Base-by-base conservation (phyloP, 2,797 vertebrate genomes). In the Chrosomus eos region DNA sequence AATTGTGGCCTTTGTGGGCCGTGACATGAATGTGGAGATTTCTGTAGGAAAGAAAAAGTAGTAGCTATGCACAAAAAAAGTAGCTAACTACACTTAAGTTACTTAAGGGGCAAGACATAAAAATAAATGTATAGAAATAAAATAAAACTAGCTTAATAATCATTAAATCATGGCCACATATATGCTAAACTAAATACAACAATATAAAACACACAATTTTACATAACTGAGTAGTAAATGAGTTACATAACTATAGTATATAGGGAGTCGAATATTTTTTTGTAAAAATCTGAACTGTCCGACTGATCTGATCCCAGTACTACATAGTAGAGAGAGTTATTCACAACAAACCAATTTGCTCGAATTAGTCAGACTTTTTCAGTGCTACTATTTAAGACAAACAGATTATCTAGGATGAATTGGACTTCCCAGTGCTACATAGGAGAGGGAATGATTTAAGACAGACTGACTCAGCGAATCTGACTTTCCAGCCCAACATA, bases 1-100 rank as follows among this genome's bases (percentile, higher is more conserved):
- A 45, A 75, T 58, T 62, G 40, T 64, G 81, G 70, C 58, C 55
- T 62, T 78, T 78, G 38, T 45, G 18, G 38, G 36, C 51, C 5
- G 38, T 78, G 58, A 64, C 36, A 31, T 62, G 11, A 40, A 64
- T 78, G 3, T 13, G 1, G 21, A 62, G 3, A 73, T 71, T 81
- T 60, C 7, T 18, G n/a, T 13, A 23, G 16, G 11, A n/a, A 67
- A 51, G 21, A 66, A 79, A 64, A 43, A 43, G 11, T 38, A 11
- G 33, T 77, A 8, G 60, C 60, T 31, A 18, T 3, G 16, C 60
- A 31, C 28, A 64, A 18, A 64, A 31, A 64, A 14, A 38, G 31
- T 38, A 16, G 72, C 19, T 75, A 58, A 38, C 33, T 40, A 8
- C 4, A 16, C 48, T 33, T 74, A 28, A 19, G 18, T n/a, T n/a